phyloP scores from a whole-genome alignment of 2,888 invertebrate species.

The Heliconius cydno region DNA sequence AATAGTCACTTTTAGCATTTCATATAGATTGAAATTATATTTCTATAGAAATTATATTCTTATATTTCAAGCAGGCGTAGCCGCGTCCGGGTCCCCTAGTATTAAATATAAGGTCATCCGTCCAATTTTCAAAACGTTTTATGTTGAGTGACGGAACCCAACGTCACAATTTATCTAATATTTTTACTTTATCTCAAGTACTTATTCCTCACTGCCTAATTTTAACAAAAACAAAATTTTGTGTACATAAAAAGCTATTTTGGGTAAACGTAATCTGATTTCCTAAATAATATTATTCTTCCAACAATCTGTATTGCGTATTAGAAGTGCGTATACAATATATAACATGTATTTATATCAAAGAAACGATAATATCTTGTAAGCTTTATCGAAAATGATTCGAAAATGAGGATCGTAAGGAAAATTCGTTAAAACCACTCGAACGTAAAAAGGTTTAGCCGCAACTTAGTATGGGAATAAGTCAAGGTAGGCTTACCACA shows the following conservation, averaged over 20 bases:
- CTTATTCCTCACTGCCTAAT: not conserved
- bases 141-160: no score
- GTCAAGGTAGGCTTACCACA: constrained; percentile 18
- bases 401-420: constrained; percentile 41
- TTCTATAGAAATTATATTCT: no score
- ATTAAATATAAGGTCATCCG: no score
- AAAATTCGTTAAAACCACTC: constrained; percentile 44
- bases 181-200: no score
- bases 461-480: constrained; percentile 27
- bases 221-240: not conserved
- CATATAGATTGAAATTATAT: no score
- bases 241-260: not conserved
- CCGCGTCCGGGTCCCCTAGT: no score
- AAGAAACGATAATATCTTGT: constrained; percentile 40
- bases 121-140: no score
- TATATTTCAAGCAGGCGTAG: no score
- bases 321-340: not conserved
- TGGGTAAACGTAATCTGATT: not conserved
- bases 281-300: not conserved
- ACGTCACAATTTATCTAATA: no score
- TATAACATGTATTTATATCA: constrained; percentile 20
- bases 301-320: not conserved
- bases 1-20: no score
- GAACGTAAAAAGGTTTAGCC: constrained; percentile 47
- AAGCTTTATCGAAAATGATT: constrained; percentile 41